These are phyloP conservation scores for Aptenodytes patagonicus DNA, from an alignment of 2,113 vertebrate genomes.

Conservation along the genomic window DNA sequence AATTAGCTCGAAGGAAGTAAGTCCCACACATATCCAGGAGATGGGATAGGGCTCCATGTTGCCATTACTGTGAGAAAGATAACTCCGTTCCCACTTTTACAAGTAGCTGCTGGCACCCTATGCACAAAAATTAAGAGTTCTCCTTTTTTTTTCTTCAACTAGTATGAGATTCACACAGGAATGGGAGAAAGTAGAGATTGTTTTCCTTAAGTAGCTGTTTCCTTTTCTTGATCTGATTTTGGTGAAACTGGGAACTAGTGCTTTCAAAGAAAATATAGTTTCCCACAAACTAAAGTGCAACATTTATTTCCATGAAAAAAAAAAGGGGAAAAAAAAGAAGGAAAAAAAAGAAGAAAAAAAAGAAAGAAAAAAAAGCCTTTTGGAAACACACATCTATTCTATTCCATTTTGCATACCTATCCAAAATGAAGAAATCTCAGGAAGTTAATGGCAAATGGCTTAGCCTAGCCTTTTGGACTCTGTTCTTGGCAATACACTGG, in stretches of 20 bases:
- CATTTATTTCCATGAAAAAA: neutral
- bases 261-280: neutral
- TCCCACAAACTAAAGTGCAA: neutral
- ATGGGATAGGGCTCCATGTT: neutral
- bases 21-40: neutral
- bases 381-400: neutral
- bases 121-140: neutral
- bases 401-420: neutral
- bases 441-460: neutral
- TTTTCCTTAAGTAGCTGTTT: neutral
- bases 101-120: neutral
- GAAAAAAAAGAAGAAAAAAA: too few species aligned
- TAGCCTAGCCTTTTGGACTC: conserved; percentile 5
- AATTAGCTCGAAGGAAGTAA: neutral
- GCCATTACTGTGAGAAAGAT: neutral
- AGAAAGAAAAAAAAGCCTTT: neutral
- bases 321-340: neutral
- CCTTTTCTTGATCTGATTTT: neutral
- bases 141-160: neutral
- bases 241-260: neutral
- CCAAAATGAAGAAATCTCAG: conserved; percentile 10
- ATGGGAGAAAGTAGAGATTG: neutral
- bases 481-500: neutral
- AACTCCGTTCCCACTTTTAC: neutral
- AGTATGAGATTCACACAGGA: neutral